Base-by-base conservation (phyloP, 2,797 vertebrate genomes). In the Buceros bicornis region DNA sequence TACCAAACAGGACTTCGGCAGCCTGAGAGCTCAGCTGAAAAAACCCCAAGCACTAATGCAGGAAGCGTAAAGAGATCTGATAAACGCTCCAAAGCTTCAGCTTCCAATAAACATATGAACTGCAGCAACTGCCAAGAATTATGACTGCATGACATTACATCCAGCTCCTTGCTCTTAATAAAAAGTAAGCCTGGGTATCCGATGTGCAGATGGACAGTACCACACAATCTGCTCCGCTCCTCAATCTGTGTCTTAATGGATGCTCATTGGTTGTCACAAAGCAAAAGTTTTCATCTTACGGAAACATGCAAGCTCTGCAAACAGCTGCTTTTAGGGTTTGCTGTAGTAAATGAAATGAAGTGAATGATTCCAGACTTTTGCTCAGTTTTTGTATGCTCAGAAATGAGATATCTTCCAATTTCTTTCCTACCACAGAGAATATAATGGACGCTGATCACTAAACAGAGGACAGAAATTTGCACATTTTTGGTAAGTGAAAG, bases 51-150 rank as follows among this genome's bases (percentile, higher is more conserved):
- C 76, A 72, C 82, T 97, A 90, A 95, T 84, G 93, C 92, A 97
- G 88, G 89, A 94, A 97, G 95, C 57, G 0, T 51, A 77, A 95
- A 96, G 87, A 95, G 82, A 96, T 97, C 94, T 95, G 81, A 96
- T 96, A 96, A 95, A 94, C 42, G 72, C 81, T 96, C 90, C 92
- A 97, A 92, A 97, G 88, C 95, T 72, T 88, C 94, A 87, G 79
- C 76, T 94, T 96, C 96, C 95, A 95, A 93, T 70, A 95, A 97
- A 80, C 95, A 95, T 77, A 92, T 76, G 95, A 94, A 95, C 92
- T 94, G 72, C 13, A 88, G 76, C 85, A 89, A 79, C 71, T 91
- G 95, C 92, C 96, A 95, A 96, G 87, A 96, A 95, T 91, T 94
- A 88, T 93, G 89, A 96, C 89, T 81, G 92, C 69, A 53, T 82